Base-by-base conservation (phyloP, 2,888 invertebrate genomes). In the Gnatocerus cornutus region DNA sequence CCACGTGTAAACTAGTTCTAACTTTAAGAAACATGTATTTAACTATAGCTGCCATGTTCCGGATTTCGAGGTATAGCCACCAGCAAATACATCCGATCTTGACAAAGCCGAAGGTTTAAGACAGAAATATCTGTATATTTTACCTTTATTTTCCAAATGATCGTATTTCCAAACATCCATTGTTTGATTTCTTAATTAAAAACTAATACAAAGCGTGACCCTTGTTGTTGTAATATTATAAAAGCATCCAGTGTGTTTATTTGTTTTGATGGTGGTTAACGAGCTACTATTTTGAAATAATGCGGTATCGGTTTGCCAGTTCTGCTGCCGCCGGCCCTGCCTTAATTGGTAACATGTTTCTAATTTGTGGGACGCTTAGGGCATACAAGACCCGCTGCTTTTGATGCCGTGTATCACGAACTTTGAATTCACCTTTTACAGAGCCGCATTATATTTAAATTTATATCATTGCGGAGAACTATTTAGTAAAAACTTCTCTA, bases 271-370 rank as follows among this genome's bases (percentile, higher is more conserved):
- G 73, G 67, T 73, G 74, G 72, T 76, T 77, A 74, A 72, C 72
- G 72, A 74, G 74, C 72, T 74, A 66, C 59, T 72, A 75, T 77
- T 77, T 73, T 73, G 73, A 72, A 78, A 78, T 78, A 77, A 78
- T 76, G 74, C 75, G 71, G 66, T 74, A 77, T 74, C 68, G 76
- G 72, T 69, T 69, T 69, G 65, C 64, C 63, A 72, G 72, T 71
- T 74, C 68, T 71, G 73, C 50, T 72, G 76, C 79, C 77, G 46
- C 71, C 69, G 74, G 78, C 71, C 71, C 62, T 73, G 71, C 76
- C 78, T 79, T 82, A 82, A 82, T 82, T 82, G 81, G 81, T 80
- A 78, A 79, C 81, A 77, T 82, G 82, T 82, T 80, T 79, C 79
- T 81, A 80, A 82, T 82, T 81, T 80, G 77, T 78, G 79, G 78